A percentile compares a stretch with the other conserved stretches of the same genome.
Evolutionary conservation across 2,888 invertebrate species (phyloP).

Genomic region (Tachystola acroxantha): DNA sequence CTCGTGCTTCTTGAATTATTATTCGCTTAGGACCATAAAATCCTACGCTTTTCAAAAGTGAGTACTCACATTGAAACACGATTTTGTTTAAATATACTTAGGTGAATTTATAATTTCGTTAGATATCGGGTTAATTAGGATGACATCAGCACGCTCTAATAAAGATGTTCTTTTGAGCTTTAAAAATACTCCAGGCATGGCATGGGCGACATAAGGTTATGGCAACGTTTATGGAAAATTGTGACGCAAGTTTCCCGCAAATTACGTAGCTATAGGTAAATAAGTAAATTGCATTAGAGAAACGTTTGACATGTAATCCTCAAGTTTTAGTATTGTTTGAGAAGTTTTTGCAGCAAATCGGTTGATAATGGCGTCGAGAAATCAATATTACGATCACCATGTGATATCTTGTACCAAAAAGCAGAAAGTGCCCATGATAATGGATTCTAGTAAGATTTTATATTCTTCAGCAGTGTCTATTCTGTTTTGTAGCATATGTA

Average conservation of each 20-base stretch:
- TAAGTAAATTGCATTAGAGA: too few relatives aligned
- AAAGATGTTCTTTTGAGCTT: slow-evolving; percentile 1
- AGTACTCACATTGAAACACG: slow-evolving; percentile 28
- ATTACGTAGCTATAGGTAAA: slow-evolving; percentile 1
- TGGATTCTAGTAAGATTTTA: background rate
- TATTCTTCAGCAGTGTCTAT: background rate
- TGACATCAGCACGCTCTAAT: slow-evolving; percentile 1
- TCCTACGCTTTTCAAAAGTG: slow-evolving; percentile 62
- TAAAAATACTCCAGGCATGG: slow-evolving; percentile 13
- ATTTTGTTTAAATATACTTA: background rate
- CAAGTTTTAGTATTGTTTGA: too few relatives aligned
- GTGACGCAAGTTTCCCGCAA: slow-evolving; percentile 16
- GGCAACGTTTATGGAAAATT: slow-evolving; percentile 6
- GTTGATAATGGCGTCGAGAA: slow-evolving; percentile 44
- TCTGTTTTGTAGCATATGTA: too few relatives aligned
- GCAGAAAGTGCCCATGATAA: background rate
- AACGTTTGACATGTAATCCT: too few relatives aligned
- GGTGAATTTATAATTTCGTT: background rate
- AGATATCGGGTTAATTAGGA: too few relatives aligned
- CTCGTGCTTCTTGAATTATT: slow-evolving; percentile 28
- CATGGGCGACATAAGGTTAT: slow-evolving; percentile 3
- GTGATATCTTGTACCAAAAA: slow-evolving; percentile 29
- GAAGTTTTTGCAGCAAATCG: too few relatives aligned
- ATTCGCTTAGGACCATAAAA: slow-evolving; percentile 57
- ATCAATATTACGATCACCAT: slow-evolving; percentile 53